Evolutionary conservation across 2,113 vertebrate species (phyloP), one percentile per base, ranked within the genome.

Genomic region (Promerops cafer): DNA sequence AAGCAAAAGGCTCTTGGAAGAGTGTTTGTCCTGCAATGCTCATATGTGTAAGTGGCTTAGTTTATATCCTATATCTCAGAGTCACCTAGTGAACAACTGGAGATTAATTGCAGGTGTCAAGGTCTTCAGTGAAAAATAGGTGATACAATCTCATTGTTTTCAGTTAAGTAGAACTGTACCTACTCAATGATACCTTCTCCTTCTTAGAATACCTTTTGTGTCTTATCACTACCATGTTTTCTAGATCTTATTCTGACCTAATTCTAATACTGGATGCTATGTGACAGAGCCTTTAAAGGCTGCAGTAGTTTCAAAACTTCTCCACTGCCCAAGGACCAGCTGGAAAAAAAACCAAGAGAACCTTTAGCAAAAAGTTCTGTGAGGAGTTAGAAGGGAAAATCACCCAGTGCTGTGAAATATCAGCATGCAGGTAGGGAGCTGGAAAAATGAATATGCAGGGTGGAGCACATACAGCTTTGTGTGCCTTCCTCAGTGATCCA

Each of bases 1-100:
- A 81, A 90, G 56, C 7, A 95, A 80, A 83, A 83, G 28, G 16
- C 28, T 77, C 31, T 68, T 81, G 56, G 76, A 86, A 90, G 61
- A 42, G 9, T 54, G 16, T 61, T 90, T 79, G 47, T 70, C 52
- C 39, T 90, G 28, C 49, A 60, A 16, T 54, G 60, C 54, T 53
- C 35, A 27, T 12, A 49, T 17, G 22, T 61, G 11, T 70, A 52
- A 50, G 50, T 42, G 33, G 4, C 42, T 81, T 83, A 60, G 28
- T 50, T 69, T 65, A 49, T 49, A 45, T 77, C 33, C 42, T 74
- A 18, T 50, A 31, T 74, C 86, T 90, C 71, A 83, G 28, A 50
- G 33, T 60, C 27, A 52, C 23, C 16, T 22, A 31, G 13, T 90
- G 71, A 92, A 50, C 8, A 80, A 33, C 50, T 70, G 45, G 77